phyloP scores from a whole-genome alignment of 2,888 invertebrate species.

The Nephrotoma appendiculata region DNA sequence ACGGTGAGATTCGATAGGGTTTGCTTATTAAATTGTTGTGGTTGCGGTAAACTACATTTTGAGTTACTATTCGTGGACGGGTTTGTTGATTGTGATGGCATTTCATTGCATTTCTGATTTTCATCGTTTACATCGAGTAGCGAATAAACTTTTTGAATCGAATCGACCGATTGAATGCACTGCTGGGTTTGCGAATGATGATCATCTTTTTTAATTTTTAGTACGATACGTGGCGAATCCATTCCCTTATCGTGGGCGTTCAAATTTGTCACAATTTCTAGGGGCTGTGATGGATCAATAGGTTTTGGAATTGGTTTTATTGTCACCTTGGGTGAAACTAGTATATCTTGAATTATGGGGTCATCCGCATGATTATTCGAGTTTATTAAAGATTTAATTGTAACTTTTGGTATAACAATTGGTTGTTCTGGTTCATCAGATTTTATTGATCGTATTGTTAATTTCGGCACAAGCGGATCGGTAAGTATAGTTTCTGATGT shows the following conservation, averaged over 20 bases:
- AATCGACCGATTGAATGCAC: not conserved
- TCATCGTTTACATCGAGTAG: conserved; percentile 25
- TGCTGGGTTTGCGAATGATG: not conserved
- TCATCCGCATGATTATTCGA: conserved; percentile 7
- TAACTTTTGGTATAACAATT: conserved; percentile 26
- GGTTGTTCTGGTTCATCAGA: not conserved
- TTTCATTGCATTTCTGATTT: conserved; percentile 7
- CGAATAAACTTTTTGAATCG: not conserved
- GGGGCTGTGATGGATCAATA: conserved; percentile 22
- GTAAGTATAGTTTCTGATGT: not conserved
- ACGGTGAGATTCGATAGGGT: not conserved
- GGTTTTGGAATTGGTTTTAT: conserved; percentile 39
- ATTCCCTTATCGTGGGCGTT: not conserved
- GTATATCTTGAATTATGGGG: not conserved
- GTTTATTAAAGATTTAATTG: conserved; percentile 33
- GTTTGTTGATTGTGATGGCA: conserved; percentile 7
- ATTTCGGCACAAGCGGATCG: conserved; percentile 15
- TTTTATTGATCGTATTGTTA: conserved; percentile 15
- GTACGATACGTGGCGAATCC: conserved; percentile 41
- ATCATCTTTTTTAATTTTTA: conserved; percentile 44
- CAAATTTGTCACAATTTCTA: conserved; percentile 32
- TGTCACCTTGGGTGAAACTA: conserved; percentile 34
- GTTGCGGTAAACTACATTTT: not conserved
- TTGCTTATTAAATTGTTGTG: not conserved
- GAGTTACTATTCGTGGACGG: not conserved